These are phyloP conservation scores for Hippocampus barbouri DNA, from an alignment of 2,113 vertebrate genomes.

Conservation along the genomic window DNA sequence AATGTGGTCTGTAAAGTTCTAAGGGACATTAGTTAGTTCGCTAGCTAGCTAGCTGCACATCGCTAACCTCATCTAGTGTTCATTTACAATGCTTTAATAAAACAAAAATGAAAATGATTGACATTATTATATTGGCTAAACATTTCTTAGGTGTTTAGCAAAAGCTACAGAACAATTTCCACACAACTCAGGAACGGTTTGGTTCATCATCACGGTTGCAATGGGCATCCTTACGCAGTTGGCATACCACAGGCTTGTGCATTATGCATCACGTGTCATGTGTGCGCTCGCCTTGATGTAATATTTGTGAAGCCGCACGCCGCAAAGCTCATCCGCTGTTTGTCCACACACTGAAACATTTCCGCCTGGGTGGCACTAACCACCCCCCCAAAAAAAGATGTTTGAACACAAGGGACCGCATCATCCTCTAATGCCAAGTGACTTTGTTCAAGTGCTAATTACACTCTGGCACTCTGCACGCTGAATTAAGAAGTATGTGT, in stretches of 20 bases:
- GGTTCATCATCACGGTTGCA: background rate
- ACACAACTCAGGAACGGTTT: background rate
- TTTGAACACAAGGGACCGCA: background rate
- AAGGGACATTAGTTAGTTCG: too few relatives aligned
- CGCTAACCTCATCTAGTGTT: too few relatives aligned
- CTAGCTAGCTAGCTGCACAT: too few relatives aligned
- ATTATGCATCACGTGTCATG: background rate
- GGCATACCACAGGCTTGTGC: background rate
- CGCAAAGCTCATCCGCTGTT: conserved; percentile 15
- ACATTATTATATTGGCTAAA: too few relatives aligned
- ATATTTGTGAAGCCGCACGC: conserved; percentile 21
- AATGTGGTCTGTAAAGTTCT: too few relatives aligned
- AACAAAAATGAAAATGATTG: too few relatives aligned
- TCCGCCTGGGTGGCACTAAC: background rate
- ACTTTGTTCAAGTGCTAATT: conserved; percentile 1
- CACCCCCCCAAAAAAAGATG: background rate
- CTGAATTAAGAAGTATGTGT: background rate
- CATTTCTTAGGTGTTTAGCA: background rate
- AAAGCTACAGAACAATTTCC: background rate
- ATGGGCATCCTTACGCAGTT: background rate
- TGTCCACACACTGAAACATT: conserved; percentile 23
- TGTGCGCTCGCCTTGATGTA: conserved; percentile 11
- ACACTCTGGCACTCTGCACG: background rate
- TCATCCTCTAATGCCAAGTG: background rate
- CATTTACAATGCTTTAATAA: too few relatives aligned